Conservation (phyloP, 1,140 invertebrate genomes). For the Eriosoma lanigerum region DNA sequence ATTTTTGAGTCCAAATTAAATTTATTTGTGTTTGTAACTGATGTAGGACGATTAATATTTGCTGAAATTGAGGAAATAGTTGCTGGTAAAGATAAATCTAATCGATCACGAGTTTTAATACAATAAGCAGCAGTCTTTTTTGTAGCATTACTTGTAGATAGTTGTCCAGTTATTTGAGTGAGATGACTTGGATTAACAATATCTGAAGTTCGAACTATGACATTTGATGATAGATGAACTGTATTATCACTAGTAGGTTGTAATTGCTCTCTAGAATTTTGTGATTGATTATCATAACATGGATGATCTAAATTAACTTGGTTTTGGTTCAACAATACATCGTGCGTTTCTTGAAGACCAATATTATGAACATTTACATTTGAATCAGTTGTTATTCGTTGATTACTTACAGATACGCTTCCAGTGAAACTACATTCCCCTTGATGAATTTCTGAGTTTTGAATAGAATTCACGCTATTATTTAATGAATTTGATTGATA, state of each 20-base stretch:
- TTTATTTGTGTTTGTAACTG: not conserved
- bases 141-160: not conserved
- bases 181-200: not conserved
- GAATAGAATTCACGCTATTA: constrained; percentile 2
- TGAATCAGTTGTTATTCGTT: constrained; percentile 10
- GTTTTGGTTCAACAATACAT: not conserved
- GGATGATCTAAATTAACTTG: constrained; percentile 1
- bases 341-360: not conserved
- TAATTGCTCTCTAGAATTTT: not conserved
- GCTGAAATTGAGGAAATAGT: constrained; percentile 5
- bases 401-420: constrained; percentile 20
- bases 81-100: constrained; percentile 16
- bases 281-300: constrained; percentile 21
- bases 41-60: constrained; percentile 17
- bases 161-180: not conserved
- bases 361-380: not conserved
- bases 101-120: constrained; percentile 1
- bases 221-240: constrained; percentile 25
- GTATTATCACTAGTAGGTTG: not conserved
- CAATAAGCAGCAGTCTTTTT: constrained; percentile 12
- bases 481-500: constrained; percentile 22
- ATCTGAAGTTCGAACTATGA: constrained; percentile 13
- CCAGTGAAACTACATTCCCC: constrained; percentile 37
- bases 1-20: constrained; percentile 1
- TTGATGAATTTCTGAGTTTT: constrained; percentile 8